Conservation (phyloP, 2,797 vertebrate genomes). For the Decapterus maruadsi region DNA sequence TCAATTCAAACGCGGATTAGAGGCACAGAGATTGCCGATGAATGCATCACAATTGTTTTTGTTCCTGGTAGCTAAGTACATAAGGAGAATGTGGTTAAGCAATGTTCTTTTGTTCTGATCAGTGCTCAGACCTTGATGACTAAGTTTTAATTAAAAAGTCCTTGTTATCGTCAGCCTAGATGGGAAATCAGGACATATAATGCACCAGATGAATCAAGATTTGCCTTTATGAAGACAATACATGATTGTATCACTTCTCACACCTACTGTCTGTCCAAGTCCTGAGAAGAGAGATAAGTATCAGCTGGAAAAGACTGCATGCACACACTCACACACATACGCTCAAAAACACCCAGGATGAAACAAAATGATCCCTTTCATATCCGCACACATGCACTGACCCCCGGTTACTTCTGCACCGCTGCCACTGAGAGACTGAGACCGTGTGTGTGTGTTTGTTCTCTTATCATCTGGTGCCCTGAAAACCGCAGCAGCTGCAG, state of each 20-base stretch:
- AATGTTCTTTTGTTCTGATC: not conserved
- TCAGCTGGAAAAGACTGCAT: conserved; percentile 13
- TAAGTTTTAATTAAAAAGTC: not conserved
- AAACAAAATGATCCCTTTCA: conserved; percentile 44
- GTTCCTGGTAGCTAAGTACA: not conserved
- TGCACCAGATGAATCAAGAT: conserved; percentile 1
- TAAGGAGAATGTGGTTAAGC: not conserved
- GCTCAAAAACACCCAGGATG: not conserved
- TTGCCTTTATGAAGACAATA: not conserved
- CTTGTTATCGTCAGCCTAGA: not conserved
- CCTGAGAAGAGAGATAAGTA: conserved; percentile 16
- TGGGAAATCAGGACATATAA: conserved; percentile 1
- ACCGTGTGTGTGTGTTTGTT: conserved; percentile 16
- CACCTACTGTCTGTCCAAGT: not conserved
- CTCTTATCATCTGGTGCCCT: conserved; percentile 34
- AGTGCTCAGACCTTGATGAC: not conserved
- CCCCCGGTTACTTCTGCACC: conserved; percentile 23
- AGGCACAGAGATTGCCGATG: not conserved
- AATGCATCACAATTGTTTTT: not conserved
- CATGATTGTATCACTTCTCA: conserved; percentile 3
- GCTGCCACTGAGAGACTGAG: conserved; percentile 2
- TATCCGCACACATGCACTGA: conserved; percentile 14
- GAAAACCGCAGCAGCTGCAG: conserved; percentile 50
- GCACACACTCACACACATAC: not conserved
- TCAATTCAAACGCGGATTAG: not conserved